phyloP scores from a whole-genome alignment of 2,113 vertebrate species.

The Herpailurus yagouaroundi region DNA sequence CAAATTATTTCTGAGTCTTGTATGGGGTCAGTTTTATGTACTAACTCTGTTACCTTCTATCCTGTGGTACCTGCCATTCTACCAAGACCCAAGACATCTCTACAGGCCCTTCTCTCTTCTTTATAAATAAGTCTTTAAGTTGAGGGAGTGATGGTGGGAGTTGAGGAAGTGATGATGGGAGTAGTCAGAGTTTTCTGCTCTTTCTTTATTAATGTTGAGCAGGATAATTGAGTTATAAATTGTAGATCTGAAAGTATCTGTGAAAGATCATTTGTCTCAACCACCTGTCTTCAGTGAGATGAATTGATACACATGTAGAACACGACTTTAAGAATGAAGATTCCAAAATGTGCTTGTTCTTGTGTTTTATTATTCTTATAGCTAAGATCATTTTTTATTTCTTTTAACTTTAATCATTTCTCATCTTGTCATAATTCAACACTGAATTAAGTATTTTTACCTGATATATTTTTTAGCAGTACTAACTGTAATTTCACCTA shows the following conservation, averaged over 20 bases:
- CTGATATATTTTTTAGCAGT: not conserved
- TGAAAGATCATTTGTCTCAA: not conserved
- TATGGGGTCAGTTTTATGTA: constrained; percentile 33
- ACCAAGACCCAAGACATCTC: not conserved
- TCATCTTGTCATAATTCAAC: not conserved
- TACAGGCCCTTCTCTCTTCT: not conserved
- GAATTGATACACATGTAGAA: not conserved
- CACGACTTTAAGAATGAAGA: not conserved
- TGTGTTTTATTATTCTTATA: constrained; percentile 7
- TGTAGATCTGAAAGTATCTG: not conserved
- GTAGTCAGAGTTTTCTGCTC: constrained; percentile 26
- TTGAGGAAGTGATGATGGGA: not conserved
- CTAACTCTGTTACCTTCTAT: not conserved
- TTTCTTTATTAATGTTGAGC: not conserved
- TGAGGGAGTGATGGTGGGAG: not conserved
- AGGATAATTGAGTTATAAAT: not conserved
- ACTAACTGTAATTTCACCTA: not conserved
- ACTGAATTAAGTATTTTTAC: constrained; percentile 48
- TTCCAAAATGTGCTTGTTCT: not conserved
- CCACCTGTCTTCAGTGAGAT: not conserved
- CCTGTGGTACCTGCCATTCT: not conserved
- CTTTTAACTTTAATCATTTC: constrained; percentile 6
- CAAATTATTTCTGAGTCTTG: not conserved
- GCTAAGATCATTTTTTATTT: not conserved
- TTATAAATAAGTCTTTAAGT: not conserved